Percentiles rank a stretch among this genome's conserved stretches.
These are phyloP conservation scores for Palythoa grandiflora DNA, from an alignment of 92 coral and sea anemone species.

Conservation along the genomic window DNA sequence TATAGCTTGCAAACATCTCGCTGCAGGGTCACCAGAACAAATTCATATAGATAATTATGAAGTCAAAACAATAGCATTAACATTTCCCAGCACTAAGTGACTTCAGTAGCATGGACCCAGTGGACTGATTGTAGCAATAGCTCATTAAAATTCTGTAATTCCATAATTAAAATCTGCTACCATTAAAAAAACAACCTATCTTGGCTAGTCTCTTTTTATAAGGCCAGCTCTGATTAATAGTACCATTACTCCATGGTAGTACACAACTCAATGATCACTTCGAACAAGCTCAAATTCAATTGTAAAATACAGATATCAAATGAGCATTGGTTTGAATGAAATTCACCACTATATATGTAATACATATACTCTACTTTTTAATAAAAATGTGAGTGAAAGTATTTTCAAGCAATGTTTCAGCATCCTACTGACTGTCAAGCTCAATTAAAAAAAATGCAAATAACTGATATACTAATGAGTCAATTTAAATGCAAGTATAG, in stretches of 20 bases:
- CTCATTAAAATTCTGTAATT: neutral
- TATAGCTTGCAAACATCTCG: neutral
- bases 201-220: constrained; percentile 4
- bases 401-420: neutral
- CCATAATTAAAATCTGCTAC: neutral
- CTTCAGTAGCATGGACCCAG: constrained; percentile 3
- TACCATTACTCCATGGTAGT: no score
- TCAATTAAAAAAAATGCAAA: no score
- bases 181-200: neutral
- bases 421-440: neutral
- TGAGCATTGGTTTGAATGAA: neutral
- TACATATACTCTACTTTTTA: neutral
- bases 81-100: constrained; percentile 2
- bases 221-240: neutral
- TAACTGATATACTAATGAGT: no score
- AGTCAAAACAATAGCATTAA: neutral
- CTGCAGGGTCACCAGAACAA: neutral
- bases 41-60: neutral
- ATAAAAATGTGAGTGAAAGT: neutral
- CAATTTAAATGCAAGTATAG: no score
- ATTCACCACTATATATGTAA: no score
- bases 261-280: neutral
- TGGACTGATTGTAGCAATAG: neutral
- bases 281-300: neutral
- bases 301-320: neutral